phyloP scores from a whole-genome alignment of 2,113 vertebrate genomes.

The Dissostichus mawsoni region DNA sequence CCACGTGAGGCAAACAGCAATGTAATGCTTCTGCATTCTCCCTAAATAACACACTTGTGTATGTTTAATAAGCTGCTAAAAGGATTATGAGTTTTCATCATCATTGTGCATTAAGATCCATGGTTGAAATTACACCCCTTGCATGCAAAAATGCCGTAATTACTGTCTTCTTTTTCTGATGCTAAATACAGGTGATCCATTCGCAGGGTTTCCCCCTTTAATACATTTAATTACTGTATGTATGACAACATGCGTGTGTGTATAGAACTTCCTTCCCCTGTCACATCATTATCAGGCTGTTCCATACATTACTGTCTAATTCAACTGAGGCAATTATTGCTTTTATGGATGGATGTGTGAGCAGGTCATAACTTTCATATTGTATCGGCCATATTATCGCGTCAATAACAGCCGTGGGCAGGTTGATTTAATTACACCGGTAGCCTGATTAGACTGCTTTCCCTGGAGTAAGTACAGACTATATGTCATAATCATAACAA shows the following conservation, averaged over 20 bases:
- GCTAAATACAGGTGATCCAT: constrained; percentile 59
- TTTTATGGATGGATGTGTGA: constrained; percentile 69
- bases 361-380: constrained; percentile 84
- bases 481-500: constrained; percentile 95
- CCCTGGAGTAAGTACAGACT: constrained; percentile 86
- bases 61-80: constrained; percentile 41
- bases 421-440: constrained; percentile 87
- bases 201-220: constrained; percentile 8
- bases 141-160: constrained; percentile 41
- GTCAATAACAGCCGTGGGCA: constrained; percentile 89
- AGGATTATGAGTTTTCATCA: constrained; percentile 49
- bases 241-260: constrained; percentile 46
- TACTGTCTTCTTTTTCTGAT: constrained; percentile 46
- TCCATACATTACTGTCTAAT: constrained; percentile 57
- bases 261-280: constrained; percentile 11
- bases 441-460: constrained; percentile 89
- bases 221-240: constrained; percentile 63
- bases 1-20: background rate
- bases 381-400: constrained; percentile 88
- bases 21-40: background rate
- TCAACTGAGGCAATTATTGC: constrained; percentile 69
- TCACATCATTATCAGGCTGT: constrained; percentile 48
- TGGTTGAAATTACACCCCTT: constrained; percentile 35
- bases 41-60: constrained; percentile 17
- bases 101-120: constrained; percentile 19